Percentiles rank a stretch among this genome's conserved stretches.
Evolutionary conservation across 2,888 invertebrate genomes (phyloP).

Genomic region (Nebria brevicollis): DNA sequence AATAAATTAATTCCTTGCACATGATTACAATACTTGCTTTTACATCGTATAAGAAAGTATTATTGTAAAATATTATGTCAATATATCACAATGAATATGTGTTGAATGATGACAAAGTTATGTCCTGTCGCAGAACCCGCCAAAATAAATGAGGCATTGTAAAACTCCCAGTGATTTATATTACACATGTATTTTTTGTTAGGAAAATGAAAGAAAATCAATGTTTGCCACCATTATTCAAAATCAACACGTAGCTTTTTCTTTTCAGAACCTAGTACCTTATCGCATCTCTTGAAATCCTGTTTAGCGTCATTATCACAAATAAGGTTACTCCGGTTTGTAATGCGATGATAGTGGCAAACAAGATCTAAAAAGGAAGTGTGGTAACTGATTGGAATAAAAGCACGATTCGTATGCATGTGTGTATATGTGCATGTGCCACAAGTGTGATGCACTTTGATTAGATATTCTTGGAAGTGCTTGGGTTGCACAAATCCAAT

Average conservation of each 20-base stretch:
- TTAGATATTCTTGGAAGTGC: neutral
- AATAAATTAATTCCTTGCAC: no score
- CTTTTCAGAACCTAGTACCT: conserved; percentile 12
- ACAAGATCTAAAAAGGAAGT: neutral
- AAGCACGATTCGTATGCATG: neutral
- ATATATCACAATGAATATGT: neutral
- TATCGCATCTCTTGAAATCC: conserved; percentile 15
- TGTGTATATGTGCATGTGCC: neutral
- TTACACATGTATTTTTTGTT: neutral
- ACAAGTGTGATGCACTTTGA: neutral
- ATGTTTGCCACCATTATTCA: conserved; percentile 23
- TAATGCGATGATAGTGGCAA: conserved; percentile 7
- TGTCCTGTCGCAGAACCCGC: conserved; percentile 1
- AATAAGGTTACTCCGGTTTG: conserved; percentile 7
- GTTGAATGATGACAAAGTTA: neutral
- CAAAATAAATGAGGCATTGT: conserved; percentile 16
- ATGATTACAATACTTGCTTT: no score
- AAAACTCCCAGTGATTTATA: conserved; percentile 15
- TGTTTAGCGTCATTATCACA: neutral
- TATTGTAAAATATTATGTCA: neutral
- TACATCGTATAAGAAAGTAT: no score
- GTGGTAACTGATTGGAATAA: neutral
- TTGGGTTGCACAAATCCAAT: conserved; percentile 9
- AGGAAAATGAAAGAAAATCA: conserved; percentile 11
- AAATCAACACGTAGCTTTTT: conserved; percentile 33